A percentile compares a stretch with the other conserved stretches of the same genome.
phyloP scores from a whole-genome alignment of 1,140 invertebrate species.

The Frieseomelitta varia region DNA sequence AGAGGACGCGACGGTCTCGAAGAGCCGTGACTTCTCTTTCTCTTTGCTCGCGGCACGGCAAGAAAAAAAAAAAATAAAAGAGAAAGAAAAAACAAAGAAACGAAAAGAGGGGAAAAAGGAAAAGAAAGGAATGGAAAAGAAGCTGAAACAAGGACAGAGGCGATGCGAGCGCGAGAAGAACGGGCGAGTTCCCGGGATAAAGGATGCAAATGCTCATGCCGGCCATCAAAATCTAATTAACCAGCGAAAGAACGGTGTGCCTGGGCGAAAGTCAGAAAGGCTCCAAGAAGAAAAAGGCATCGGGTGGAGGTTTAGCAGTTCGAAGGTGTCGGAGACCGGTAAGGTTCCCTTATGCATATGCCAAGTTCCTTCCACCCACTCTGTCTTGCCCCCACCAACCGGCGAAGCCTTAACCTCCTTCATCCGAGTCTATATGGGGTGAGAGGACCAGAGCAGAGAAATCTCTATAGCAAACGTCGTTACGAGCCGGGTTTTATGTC shows the following conservation, averaged over 20 bases:
- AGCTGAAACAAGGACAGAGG: constrained; percentile 19
- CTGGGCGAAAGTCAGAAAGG: constrained; percentile 67
- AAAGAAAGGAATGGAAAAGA: constrained; percentile 30
- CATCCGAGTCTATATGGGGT: constrained; percentile 49
- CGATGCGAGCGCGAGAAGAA: constrained; percentile 50
- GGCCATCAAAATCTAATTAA: constrained; percentile 81
- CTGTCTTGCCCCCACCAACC: not conserved
- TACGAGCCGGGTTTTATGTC: constrained; percentile 72
- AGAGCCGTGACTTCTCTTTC: constrained; percentile 27
- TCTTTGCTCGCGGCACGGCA: not conserved
- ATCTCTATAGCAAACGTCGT: constrained; percentile 72
- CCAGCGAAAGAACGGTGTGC: constrained; percentile 73
- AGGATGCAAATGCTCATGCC: constrained; percentile 80
- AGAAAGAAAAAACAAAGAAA: constrained; percentile 21
- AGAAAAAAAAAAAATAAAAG: rapidly evolving
- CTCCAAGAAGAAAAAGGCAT: constrained; percentile 52
- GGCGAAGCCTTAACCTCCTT: constrained; percentile 49
- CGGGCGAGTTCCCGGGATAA: constrained; percentile 69
- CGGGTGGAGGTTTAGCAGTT: constrained; percentile 71
- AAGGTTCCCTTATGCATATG: constrained; percentile 75
- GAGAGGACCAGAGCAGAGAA: constrained; percentile 66
- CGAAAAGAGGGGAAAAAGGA: not conserved
- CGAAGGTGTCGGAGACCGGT: constrained; percentile 73
- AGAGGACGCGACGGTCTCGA: not conserved
- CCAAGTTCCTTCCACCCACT: constrained; percentile 60